These are phyloP conservation scores for Drosophila anceps DNA, from an alignment of 2,888 invertebrate species.

Conservation along the genomic window DNA sequence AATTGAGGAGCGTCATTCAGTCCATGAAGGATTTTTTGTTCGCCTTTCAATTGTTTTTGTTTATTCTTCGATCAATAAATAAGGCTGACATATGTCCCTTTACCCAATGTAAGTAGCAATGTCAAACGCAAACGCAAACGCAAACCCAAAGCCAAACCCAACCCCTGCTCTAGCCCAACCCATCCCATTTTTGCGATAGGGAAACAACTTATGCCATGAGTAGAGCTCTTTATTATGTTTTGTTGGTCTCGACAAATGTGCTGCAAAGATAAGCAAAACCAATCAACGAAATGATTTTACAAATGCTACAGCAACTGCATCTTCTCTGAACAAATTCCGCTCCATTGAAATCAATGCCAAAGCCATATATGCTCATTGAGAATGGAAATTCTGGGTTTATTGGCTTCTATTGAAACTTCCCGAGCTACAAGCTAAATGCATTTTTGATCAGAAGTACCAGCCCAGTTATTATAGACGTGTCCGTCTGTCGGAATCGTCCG, in stretches of 20 bases:
- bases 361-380: not conserved
- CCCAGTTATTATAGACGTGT: too few species aligned
- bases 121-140: not conserved
- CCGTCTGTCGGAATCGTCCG: not conserved
- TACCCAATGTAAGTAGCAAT: slow-evolving; percentile 32
- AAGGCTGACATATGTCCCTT: slow-evolving; percentile 68
- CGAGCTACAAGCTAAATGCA: too few species aligned
- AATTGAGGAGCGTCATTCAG: slow-evolving; percentile 66
- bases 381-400: not conserved
- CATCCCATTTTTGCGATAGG: slow-evolving; percentile 8
- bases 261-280: slow-evolving; percentile 41
- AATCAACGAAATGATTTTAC: slow-evolving; percentile 43
- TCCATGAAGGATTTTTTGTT: slow-evolving; percentile 32
- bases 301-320: slow-evolving; percentile 9
- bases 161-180: slow-evolving; percentile 12
- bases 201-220: slow-evolving; percentile 1
- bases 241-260: slow-evolving; percentile 25
- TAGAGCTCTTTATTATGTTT: slow-evolving; percentile 8
- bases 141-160: not conserved
- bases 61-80: slow-evolving; percentile 61
- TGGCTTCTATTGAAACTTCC: not conserved
- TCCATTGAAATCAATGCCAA: not conserved
- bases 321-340: not conserved
- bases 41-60: slow-evolving; percentile 52
- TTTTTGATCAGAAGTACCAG: not conserved